Percentiles rank a stretch among this genome's conserved stretches.
Evolutionary conservation across 2,797 vertebrate species (phyloP).

Genomic region (Sylvia borin): DNA sequence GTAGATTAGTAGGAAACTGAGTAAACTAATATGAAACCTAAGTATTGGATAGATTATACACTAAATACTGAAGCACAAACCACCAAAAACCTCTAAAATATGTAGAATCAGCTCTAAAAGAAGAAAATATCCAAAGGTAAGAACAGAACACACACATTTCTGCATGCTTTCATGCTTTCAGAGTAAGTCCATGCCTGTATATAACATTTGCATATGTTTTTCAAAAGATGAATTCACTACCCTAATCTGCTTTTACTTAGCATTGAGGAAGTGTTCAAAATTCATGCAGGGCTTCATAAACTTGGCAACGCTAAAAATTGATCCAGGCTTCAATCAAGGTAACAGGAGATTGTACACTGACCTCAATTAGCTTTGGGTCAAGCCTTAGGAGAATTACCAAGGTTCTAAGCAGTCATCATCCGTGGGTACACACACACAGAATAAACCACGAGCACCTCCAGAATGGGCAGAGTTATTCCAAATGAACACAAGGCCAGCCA

Average conservation of each 20-base stretch:
- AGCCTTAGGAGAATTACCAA: constrained; percentile 13
- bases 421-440: neutral
- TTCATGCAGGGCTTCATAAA: neutral
- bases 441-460: neutral
- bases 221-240: neutral
- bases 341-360: neutral
- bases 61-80: neutral
- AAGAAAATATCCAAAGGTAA: neutral
- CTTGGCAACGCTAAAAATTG: constrained; percentile 17
- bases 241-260: neutral
- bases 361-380: constrained; percentile 49
- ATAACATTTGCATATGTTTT: neutral
- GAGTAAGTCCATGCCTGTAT: neutral
- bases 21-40: neutral
- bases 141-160: neutral
- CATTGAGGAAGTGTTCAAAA: neutral
- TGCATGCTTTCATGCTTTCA: neutral
- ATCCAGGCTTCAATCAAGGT: constrained; percentile 19
- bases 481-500: neutral
- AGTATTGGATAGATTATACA: neutral
- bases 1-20: neutral
- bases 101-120: neutral
- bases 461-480: neutral
- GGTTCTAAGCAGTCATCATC: neutral
- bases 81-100: neutral